These are phyloP conservation scores for Promerops cafer DNA, from an alignment of 2,113 vertebrate genomes.

Conservation along the genomic window DNA sequence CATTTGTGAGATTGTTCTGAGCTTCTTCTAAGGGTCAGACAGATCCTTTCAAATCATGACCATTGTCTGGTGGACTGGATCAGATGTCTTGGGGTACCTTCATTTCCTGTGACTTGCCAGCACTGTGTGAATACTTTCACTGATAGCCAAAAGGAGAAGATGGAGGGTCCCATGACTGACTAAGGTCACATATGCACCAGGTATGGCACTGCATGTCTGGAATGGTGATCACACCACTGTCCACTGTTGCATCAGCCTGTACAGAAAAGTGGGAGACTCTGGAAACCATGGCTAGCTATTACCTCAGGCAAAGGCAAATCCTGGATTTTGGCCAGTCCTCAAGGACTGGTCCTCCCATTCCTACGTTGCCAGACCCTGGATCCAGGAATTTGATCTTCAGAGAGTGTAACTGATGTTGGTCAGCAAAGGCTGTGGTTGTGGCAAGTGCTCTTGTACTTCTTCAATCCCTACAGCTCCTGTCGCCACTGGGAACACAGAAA, in stretches of 20 bases:
- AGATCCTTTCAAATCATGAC: background rate
- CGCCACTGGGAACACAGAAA: background rate
- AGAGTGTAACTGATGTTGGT: background rate
- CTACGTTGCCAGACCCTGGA: background rate
- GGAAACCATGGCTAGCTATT: background rate
- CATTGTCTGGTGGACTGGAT: background rate
- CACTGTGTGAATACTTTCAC: background rate
- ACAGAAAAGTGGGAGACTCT: background rate
- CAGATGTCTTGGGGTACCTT: background rate
- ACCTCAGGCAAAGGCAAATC: background rate
- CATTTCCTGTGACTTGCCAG: background rate
- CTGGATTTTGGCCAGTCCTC: background rate
- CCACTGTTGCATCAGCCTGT: background rate
- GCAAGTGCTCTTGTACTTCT: background rate
- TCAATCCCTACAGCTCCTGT: background rate
- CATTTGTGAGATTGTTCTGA: background rate
- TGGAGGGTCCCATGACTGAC: background rate
- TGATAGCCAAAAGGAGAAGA: background rate
- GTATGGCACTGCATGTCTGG: background rate
- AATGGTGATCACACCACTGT: background rate
- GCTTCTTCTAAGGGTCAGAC: background rate
- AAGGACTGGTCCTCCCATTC: background rate
- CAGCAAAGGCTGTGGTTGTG: background rate
- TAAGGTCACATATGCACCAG: no score
- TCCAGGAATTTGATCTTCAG: fast-evolving